Conservation (phyloP, 30 jellyfish, hydroid and myxozoan species). For the Aurelia aurita complex sp. Pacific region DNA sequence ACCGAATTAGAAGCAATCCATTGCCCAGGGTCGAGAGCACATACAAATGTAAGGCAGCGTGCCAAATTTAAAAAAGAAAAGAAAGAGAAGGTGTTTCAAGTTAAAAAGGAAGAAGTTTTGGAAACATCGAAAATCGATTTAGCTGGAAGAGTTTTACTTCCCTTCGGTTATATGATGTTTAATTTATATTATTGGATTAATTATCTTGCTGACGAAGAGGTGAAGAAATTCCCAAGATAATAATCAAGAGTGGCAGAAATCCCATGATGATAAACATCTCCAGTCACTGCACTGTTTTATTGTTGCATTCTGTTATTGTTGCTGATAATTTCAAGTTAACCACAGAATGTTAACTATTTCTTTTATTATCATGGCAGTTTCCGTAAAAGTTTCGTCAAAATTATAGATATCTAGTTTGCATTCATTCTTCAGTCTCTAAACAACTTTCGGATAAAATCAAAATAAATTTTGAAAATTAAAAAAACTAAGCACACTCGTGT, state of each 20-base stretch:
- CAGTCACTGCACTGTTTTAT: too few species aligned
- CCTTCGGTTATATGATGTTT: slow-evolving; percentile 72
- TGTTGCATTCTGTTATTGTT: too few species aligned
- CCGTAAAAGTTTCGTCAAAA: too few species aligned
- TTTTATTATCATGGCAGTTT: too few species aligned
- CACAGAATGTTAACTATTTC: too few species aligned
- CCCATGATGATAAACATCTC: too few species aligned
- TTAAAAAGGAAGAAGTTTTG: neutral
- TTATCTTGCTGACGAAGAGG: slow-evolving; percentile 28
- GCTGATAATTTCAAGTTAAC: too few species aligned
- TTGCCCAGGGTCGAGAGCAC: slow-evolving; percentile 37
- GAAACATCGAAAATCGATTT: slow-evolving; percentile 64
- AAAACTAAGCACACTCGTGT: too few species aligned
- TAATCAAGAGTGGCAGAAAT: neutral
- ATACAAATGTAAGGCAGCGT: slow-evolving; percentile 35
- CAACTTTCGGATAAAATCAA: too few species aligned
- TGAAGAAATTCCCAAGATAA: slow-evolving; percentile 8
- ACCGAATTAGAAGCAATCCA: neutral
- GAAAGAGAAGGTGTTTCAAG: neutral
- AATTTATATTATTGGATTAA: slow-evolving; percentile 80
- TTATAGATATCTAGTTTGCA: too few species aligned
- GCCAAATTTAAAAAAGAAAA: slow-evolving; percentile 1
- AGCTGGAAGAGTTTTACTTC: slow-evolving; percentile 78
- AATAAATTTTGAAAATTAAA: too few species aligned
- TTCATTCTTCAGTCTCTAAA: too few species aligned